These are phyloP conservation scores for Pherbina coryleti DNA, from an alignment of 2,888 invertebrate species.

Conservation along the genomic window DNA sequence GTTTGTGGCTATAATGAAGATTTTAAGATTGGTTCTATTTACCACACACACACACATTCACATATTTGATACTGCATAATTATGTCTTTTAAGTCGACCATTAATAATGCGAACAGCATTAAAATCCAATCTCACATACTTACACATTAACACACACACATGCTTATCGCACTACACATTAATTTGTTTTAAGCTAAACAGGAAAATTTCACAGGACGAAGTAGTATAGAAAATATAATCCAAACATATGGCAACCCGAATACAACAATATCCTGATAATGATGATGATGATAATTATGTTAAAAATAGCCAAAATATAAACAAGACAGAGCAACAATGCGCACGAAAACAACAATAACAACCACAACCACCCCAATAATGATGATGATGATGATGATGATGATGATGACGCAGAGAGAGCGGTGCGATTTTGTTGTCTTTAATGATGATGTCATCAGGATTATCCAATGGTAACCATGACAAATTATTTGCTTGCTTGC, in stretches of 20 bases:
- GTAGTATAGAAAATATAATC: not conserved
- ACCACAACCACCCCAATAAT: conserved; percentile 7
- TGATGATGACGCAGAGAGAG: not conserved
- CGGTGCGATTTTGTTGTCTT: not conserved
- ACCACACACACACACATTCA: no score
- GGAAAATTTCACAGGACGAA: not conserved
- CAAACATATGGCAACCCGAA: not conserved
- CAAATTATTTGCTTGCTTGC: conserved; percentile 40
- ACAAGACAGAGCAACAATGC: conserved; percentile 2
- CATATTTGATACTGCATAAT: no score
- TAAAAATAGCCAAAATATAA: conserved; percentile 13
- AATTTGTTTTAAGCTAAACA: not conserved
- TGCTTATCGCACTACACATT: not conserved
- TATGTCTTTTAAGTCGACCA: not conserved
- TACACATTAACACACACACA: not conserved
- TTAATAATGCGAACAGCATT: not conserved
- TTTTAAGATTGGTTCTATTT: no score
- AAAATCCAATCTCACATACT: not conserved
- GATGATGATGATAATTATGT: conserved; percentile 5
- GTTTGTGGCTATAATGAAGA: no score
- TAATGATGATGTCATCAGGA: conserved; percentile 43
- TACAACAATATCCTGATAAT: not conserved
- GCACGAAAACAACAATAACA: not conserved
- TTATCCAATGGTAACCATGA: conserved; percentile 43
- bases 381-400: not conserved